Evolutionary conservation across 2,888 invertebrate genomes (phyloP), one percentile per base, ranked within the genome.

Genomic region (Bhutanitis thaidina): DNA sequence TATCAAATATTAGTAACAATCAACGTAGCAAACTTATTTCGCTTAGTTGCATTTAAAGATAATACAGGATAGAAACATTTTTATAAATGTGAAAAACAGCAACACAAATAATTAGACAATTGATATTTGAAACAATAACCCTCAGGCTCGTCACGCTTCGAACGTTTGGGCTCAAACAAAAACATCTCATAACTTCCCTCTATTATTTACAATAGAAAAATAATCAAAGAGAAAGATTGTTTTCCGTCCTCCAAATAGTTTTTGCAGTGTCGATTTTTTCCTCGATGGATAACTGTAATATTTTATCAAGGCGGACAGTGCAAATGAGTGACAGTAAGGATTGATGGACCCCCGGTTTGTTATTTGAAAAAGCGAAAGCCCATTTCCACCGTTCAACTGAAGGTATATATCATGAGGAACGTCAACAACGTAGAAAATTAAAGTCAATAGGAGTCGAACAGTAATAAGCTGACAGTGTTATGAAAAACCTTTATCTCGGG

Each of bases 381-480:
- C 80, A 85, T 86, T 88, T 77, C 69, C 76, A 70, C 81, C 74
- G 74, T 80, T 79, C 75, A 66, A 62, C 68, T 61, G 65, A 64
- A 81, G 80, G 74, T 81, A 87, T 86, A 84, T 82, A 86, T 89
- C 85, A 87, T 78, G 78, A 78, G 77, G 72, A 80, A 82, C 81
- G 88, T 86, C 85, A 87, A 87, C 81, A 87, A 74, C 72, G 81
- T 75, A 85, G 84, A 87, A 88, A 87, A 87, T 88, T 87, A 87
- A 87, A 87, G 83, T 86, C 83, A 87, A 85, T 86, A 85, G 77
- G 77, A 77, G 69, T 62, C 63, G 67, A 73, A 69, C 62, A 59
- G 80, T 82, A 81, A 84, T 85, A 84, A 84, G 77, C 68, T 71
- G 66, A 62, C 59, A 38, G 53, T 73, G 77, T 80, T 79, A 80